phyloP scores from a whole-genome alignment of 2,888 invertebrate species.

The Orthonychiurus folsomi region DNA sequence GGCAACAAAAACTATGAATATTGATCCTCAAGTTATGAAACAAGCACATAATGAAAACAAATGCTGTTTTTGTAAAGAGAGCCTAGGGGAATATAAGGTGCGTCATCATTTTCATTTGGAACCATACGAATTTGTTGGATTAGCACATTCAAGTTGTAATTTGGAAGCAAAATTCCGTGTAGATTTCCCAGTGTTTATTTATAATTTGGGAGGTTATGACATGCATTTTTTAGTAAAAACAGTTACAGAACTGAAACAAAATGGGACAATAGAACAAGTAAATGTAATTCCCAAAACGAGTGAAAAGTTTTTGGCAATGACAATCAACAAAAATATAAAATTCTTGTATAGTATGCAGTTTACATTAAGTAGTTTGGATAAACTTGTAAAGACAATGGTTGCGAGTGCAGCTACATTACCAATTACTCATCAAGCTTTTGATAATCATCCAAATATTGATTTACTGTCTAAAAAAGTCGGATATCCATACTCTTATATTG shows the following conservation, averaged over 20 bases:
- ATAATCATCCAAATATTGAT: not conserved
- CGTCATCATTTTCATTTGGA: not conserved
- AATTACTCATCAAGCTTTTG: conserved; percentile 5
- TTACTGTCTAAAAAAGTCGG: conserved; percentile 2
- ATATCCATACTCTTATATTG: conserved; percentile 6
- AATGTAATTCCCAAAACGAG: conserved; percentile 6
- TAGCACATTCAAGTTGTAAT: not conserved
- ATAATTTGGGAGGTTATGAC: conserved; percentile 11
- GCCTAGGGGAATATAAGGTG: not conserved
- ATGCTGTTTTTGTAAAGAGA: too few species aligned
- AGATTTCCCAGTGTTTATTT: conserved; percentile 5
- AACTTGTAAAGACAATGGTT: conserved; percentile 12
- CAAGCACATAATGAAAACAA: too few species aligned
- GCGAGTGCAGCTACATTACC: not conserved
- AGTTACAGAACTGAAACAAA: not conserved
- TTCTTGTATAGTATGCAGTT: conserved; percentile 6
- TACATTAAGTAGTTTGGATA: conserved; percentile 5
- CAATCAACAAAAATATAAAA: not conserved
- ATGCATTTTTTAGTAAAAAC: conserved; percentile 7
- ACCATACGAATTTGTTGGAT: not conserved
- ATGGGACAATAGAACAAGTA: not conserved
- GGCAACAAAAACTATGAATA: too few species aligned
- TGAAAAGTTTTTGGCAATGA: conserved; percentile 10
- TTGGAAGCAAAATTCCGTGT: not conserved
- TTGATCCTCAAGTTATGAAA: too few species aligned